Conservation (phyloP, 2,113 vertebrate species). For the Aldabrachelys gigantea region DNA sequence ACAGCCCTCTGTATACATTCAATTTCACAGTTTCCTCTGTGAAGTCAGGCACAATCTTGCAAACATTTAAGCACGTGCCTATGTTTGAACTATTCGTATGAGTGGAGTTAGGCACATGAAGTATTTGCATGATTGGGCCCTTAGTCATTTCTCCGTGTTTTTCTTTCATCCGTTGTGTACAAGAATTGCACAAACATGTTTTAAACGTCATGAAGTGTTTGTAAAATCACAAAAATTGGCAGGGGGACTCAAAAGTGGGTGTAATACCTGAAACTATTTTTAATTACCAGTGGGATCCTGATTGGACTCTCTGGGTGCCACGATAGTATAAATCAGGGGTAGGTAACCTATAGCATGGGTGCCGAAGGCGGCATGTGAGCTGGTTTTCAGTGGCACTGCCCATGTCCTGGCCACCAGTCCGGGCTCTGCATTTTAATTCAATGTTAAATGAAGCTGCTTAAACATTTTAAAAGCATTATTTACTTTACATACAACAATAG, state of each 20-base stretch:
- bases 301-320: slow-evolving; percentile 15
- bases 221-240: not conserved
- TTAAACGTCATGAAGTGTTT: not conserved
- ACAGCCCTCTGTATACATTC: not conserved
- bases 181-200: not conserved
- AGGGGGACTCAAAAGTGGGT: not conserved
- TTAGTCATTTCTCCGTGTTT: not conserved
- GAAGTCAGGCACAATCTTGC: not conserved
- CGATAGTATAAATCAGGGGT: slow-evolving; percentile 18
- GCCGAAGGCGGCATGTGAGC: too few relatives aligned
- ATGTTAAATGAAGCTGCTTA: too few relatives aligned
- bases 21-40: not conserved
- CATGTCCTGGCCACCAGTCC: too few relatives aligned
- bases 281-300: slow-evolving; percentile 28
- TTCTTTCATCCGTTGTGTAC: not conserved
- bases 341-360: too few relatives aligned
- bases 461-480: too few relatives aligned
- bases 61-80: not conserved
- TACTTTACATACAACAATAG: too few relatives aligned
- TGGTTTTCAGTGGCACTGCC: too few relatives aligned
- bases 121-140: not conserved
- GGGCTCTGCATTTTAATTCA: too few relatives aligned
- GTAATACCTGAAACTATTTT: not conserved
- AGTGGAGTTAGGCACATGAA: not conserved
- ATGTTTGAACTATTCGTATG: not conserved